phyloP scores from a whole-genome alignment of 2,113 vertebrate species.

The Elgaria multicarinata region DNA sequence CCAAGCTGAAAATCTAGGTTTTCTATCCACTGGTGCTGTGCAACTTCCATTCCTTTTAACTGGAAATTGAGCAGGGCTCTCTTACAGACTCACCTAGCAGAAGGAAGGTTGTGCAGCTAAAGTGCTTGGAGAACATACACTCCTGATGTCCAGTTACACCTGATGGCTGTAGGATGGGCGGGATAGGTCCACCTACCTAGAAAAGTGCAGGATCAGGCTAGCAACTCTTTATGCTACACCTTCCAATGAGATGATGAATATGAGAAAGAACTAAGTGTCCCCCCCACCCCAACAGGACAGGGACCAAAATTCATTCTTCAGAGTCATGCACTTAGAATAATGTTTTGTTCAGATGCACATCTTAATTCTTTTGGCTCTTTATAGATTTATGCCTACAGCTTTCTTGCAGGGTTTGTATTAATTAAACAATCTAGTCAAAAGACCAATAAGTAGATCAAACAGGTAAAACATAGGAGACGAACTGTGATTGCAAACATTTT shows the following conservation, averaged over 20 bases:
- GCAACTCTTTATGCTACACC: neutral
- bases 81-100: neutral
- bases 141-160: slow-evolving; percentile 10
- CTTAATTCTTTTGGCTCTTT: slow-evolving; percentile 48
- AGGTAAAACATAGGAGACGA: slow-evolving; percentile 69
- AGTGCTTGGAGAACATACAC: neutral
- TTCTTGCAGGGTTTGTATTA: slow-evolving; percentile 50
- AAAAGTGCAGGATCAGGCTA: slow-evolving; percentile 8
- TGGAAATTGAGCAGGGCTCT: neutral
- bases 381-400: slow-evolving; percentile 61
- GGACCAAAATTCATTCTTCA: slow-evolving; percentile 24
- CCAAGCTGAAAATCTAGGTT: slow-evolving; percentile 30
- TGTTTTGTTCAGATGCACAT: slow-evolving; percentile 44
- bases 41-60: neutral
- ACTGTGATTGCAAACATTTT: slow-evolving; percentile 63
- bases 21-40: no score
- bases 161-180: neutral
- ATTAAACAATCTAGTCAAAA: slow-evolving; percentile 61
- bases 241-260: slow-evolving; percentile 17
- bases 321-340: slow-evolving; percentile 33
- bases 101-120: neutral
- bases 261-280: neutral
- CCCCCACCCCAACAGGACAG: neutral
- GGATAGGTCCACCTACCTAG: neutral
- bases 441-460: slow-evolving; percentile 62